Evolutionary conservation across 1,140 invertebrate species (phyloP), one percentile per base, ranked within the genome.

Genomic region (Trichogramma pretiosum): DNA sequence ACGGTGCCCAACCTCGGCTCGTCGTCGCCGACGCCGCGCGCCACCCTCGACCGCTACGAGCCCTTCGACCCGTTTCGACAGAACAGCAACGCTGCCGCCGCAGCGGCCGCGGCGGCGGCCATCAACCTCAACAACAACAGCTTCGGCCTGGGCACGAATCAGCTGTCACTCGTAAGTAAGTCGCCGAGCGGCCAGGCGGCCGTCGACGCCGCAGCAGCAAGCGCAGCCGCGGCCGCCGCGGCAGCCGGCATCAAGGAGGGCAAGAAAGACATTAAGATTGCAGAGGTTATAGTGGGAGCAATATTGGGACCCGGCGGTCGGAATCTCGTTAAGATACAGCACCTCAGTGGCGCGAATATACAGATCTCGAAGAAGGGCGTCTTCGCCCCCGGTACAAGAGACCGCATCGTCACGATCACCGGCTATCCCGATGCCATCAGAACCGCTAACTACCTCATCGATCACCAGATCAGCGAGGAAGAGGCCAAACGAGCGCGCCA

Each of bases 361-460:
- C 93, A 97, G 77, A 96, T 98, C 72, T 95, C 92, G 56, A 98
- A 98, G 80, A 96, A 97, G 77, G 93, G 93, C 64, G 89, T 89
- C 62, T 96, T 92, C 77, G 89, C 89, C 60, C 92, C 93, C 55
- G 91, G 93, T 67, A 95, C 92, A 51, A 87, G 91, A 68, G 95
- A 96, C 77, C 85, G 94, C 62, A 92, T 96, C 72, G 94, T 98
- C 52, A 93, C 92, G 69, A 94, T 96, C 72, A 85, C 84, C 62
- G 93, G 93, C 71, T 82, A 82, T 60, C 80, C 83, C 56, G 83
- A 81, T 74, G 85, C 88, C 69, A 92, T 96, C 68, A 78, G 76
- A 66, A 87, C 83, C 70, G 93, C 93, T 69, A 86, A 92, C 64
- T 91, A 86, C 77, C 82, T 95, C 68, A 96, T 97, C 72, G 88